A percentile compares a stretch with the other conserved stretches of the same genome.
Evolutionary conservation across 2,888 invertebrate genomes (phyloP).

Genomic region (Lasioglossum villosulum): DNA sequence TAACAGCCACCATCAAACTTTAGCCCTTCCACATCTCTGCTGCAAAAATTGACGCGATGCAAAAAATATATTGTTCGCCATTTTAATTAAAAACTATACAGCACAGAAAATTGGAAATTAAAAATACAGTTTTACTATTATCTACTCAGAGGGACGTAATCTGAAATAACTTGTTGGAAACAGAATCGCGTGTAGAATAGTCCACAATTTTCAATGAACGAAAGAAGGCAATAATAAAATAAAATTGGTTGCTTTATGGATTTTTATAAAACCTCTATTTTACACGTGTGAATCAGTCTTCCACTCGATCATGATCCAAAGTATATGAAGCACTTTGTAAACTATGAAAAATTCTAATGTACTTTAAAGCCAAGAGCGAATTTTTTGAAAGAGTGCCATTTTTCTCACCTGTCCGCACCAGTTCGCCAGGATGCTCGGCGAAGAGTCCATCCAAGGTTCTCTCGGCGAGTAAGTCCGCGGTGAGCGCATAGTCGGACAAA

Average conservation of each 20-base stretch:
- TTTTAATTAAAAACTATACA: background rate
- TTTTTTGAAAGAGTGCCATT: background rate
- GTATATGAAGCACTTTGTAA: too few species aligned
- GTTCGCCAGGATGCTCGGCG: slow-evolving; percentile 96
- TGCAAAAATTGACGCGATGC: background rate
- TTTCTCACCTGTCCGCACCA: slow-evolving; percentile 93
- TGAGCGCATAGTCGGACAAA: slow-evolving; percentile 87
- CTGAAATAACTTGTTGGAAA: background rate
- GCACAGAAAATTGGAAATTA: background rate
- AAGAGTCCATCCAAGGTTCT: slow-evolving; percentile 93
- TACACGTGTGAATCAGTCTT: too few species aligned
- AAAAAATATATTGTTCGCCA: background rate
- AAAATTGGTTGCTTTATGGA: background rate
- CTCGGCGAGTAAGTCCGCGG: slow-evolving; percentile 93
- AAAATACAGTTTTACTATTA: background rate
- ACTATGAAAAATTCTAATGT: background rate
- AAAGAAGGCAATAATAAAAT: background rate
- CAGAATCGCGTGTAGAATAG: background rate
- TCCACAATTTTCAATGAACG: too few species aligned
- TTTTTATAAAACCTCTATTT: too few species aligned
- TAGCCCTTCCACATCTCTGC: background rate
- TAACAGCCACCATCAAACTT: background rate
- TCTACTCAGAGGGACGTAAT: background rate
- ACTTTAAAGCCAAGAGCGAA: background rate
- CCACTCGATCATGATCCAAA: too few species aligned